Evolutionary conservation across 2,797 vertebrate species (phyloP), one percentile per base, ranked within the genome.

Genomic region (Anabas testudineus): DNA sequence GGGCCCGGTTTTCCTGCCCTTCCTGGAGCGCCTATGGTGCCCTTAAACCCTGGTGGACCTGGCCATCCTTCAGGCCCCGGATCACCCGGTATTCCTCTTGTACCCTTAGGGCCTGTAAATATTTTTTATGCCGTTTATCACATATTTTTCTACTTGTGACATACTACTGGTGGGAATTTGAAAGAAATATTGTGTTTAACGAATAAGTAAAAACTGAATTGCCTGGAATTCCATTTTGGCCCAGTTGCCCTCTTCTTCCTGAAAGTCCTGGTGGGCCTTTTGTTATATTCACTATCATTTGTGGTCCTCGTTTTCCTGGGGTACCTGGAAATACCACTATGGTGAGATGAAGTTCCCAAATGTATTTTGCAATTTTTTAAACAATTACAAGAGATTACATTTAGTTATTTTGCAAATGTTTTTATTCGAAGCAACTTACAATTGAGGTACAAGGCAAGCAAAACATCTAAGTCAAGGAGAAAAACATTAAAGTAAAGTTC

Each of bases 41-140:
- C 90, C 76, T 83, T 87, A 41, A 14, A 14, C 15, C 90, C 90
- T 21, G 32, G 55, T 0, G 5, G 9, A 69, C 90, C 90, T 55
- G 51, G 43, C 53, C 3, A 41, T 51, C 88, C 87, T 16, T 86
- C 26, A 56, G 32, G 19, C 5, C 87, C 91, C 6, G 24, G 3
- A 45, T 86, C 78, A 43, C 91, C 90, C 43, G 41, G 69, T 0
- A 7, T 10, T 55, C 91, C 91, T 13, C 8, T 70, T 59, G 2
- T 1, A 1, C 91, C 90, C 15, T 56, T 81, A 54, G 0, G 22
- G 15, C 91, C 91, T 92, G 37, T 43, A 59, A 56, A 49, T 54
- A 62, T 57, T 10, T 26, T 2, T 4, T 24, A 1, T 10, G 8
- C 7, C 22, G 1, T 54, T 34, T 15, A 46, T 41, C 14, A 42